Evolutionary conservation across 2,888 invertebrate genomes (phyloP), one percentile per base, ranked within the genome.

Genomic region (Lepidonotus clava): DNA sequence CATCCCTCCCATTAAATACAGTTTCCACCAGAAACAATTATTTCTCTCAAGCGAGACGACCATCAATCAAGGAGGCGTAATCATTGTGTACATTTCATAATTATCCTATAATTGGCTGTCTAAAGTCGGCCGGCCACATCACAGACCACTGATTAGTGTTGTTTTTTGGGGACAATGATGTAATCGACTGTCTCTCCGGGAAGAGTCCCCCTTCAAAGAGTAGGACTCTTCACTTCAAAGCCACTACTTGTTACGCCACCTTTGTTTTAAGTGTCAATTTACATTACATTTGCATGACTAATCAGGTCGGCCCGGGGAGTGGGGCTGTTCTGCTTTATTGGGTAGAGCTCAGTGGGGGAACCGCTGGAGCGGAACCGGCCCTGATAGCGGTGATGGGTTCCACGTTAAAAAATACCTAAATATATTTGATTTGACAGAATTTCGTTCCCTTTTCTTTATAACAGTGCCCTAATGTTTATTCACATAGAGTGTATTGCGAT

Each of bases 251-350:
- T 51, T 51, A 51, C 46, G 46, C 41, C 32, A 51, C 28, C 80
- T 80, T 80, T 80, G 80, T 80, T 51, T 80, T 51, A 46, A 28
- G 46, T 51, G 80, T 80, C 80, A 18, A 80, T 80, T 80, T 80
- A 24, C 80, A 80, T 80, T 46, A 51, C 32, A 80, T 80, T 80
- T 80, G 80, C 80, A 80, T 80, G 46, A 41, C 1, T 80, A 80
- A 80, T 80, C 80, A 71, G 14, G 71, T n/a, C 38, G 36, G 71
- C 36, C 36, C n/a, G 71, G 71, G 34, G 71, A 71, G 36, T 71
- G 71, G 28, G 11, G 6, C 14, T 38, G 71, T 71, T 71, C 71
- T 71, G 71, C 5, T 71, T 71, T 71, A 71, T 38, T 80, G 46
- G 46, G 46, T 32, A 46, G 80, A 14, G 18, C 1, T 14, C 2